Base-by-base conservation (phyloP, 2,113 vertebrate genomes). In the Ictalurus punctatus region DNA sequence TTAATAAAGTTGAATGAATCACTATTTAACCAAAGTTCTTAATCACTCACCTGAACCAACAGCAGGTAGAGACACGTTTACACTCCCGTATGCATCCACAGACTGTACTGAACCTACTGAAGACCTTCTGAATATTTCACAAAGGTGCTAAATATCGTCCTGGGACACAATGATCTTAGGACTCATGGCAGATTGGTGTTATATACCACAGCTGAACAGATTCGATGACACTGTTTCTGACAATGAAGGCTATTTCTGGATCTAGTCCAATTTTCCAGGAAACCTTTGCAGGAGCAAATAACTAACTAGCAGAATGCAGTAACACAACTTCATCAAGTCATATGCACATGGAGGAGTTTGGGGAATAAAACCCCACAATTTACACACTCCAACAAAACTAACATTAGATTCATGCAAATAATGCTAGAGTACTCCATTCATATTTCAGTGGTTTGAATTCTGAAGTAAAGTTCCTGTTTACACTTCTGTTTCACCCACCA, bases 91-190 rank as follows among this genome's bases (percentile, higher is more conserved):
- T 44, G 25, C 6, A 71, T 48, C 80, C 65, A 65, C 83, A 30
- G 25, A 21, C 90, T 54, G 25, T 67, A 34, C 78, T 83, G 87
- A 79, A 93, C 40, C 27, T 34, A 40, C 44, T 78, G 86, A 81
- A 94, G 16, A 30, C 10, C 76, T 54, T 27, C 63, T 83, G 85
- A 81, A 94, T 90, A 78, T 91, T 92, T 93, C 56, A 90, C 4
- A 44, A 76, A 44, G 74, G 88, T 89, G 88, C 91, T 88, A 88
- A 44, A 92, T 83, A 63, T 87, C 86, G 84, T 90, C 52, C 74
- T 76, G 74, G 54, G 37, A 73, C 37, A 23, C 9, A 3, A 9
- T 34, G 80, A 63, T 63, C 81, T 16, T 44, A 8, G n/a, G 58
- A 44, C 4, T 81, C 34, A 79, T 84, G 86, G 34, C 76, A 79